These are phyloP conservation scores for Cepaea nemoralis DNA, from an alignment of 1,140 invertebrate species.

Conservation along the genomic window DNA sequence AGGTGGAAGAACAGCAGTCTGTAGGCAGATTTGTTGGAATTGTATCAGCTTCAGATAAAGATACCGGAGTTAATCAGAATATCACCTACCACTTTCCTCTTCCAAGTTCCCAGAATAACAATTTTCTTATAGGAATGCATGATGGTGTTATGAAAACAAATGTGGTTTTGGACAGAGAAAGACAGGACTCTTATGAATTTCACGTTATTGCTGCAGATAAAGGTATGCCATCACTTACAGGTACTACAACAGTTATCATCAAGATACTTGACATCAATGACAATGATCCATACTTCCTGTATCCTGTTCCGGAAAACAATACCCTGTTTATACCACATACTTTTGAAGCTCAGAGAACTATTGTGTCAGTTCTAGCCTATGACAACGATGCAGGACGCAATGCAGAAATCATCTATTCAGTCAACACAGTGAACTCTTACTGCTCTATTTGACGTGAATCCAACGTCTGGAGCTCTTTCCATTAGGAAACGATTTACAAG, in stretches of 20 bases:
- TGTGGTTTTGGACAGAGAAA: constrained; percentile 86
- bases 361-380: constrained; percentile 48
- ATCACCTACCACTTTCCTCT: constrained; percentile 76
- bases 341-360: constrained; percentile 81
- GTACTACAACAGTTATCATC: constrained; percentile 77
- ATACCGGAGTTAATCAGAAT: constrained; percentile 80
- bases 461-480: constrained; percentile 82
- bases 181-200: constrained; percentile 82
- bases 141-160: constrained; percentile 73
- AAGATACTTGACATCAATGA: constrained; percentile 90
- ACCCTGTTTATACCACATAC: constrained; percentile 78
- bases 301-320: constrained; percentile 78
- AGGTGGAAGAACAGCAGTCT: constrained; percentile 44
- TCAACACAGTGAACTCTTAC: constrained; percentile 82
- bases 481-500: constrained; percentile 78
- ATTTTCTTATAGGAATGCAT: constrained; percentile 35
- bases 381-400: constrained; percentile 77
- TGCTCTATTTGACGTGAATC: constrained; percentile 88
- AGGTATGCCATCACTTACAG: constrained; percentile 67
- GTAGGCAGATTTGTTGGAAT: constrained; percentile 44
- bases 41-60: constrained; percentile 77
- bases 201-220: constrained; percentile 72
- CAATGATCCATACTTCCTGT: constrained; percentile 88
- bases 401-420: constrained; percentile 90
- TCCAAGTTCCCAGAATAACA: not conserved